phyloP scores from a whole-genome alignment of 2,888 invertebrate species.

The Anthrax anthrax region DNA sequence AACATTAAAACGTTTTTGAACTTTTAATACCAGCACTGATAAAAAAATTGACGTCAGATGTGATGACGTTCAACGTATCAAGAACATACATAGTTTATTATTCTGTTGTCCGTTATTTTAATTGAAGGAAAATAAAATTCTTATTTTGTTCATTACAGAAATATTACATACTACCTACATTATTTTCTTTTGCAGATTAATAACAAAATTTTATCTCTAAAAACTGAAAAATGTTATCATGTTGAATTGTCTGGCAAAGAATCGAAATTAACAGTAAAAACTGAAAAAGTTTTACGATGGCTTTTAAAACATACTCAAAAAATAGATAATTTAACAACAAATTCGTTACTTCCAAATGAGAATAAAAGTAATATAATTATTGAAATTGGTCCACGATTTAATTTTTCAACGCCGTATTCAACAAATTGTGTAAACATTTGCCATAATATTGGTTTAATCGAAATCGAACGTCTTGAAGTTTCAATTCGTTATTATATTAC shows the following conservation, averaged over 20 bases:
- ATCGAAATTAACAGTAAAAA: slow-evolving; percentile 40
- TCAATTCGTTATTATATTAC: slow-evolving; percentile 61
- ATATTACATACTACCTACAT: no score
- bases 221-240: slow-evolving; percentile 71
- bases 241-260: slow-evolving; percentile 43
- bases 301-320: slow-evolving; percentile 58
- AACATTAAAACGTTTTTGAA: not conserved
- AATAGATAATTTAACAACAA: slow-evolving; percentile 41
- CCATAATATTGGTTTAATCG: slow-evolving; percentile 60
- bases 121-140: no score
- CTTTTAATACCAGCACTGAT: not conserved
- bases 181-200: slow-evolving; percentile 18
- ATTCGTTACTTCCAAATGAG: slow-evolving; percentile 37
- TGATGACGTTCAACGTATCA: no score
- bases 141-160: no score
- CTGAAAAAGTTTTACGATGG: slow-evolving; percentile 58
- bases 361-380: slow-evolving; percentile 40
- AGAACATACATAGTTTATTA: no score
- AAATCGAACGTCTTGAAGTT: slow-evolving; percentile 67
- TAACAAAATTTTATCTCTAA: slow-evolving; percentile 37
- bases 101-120: no score
- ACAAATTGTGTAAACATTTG: slow-evolving; percentile 95
- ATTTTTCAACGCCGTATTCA: slow-evolving; percentile 90
- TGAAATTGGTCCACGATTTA: slow-evolving; percentile 86
- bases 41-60: not conserved